Percentiles rank a stretch among this genome's conserved stretches.
Evolutionary conservation across 2,888 invertebrate genomes (phyloP).

Genomic region (Agrochola lychnidis): DNA sequence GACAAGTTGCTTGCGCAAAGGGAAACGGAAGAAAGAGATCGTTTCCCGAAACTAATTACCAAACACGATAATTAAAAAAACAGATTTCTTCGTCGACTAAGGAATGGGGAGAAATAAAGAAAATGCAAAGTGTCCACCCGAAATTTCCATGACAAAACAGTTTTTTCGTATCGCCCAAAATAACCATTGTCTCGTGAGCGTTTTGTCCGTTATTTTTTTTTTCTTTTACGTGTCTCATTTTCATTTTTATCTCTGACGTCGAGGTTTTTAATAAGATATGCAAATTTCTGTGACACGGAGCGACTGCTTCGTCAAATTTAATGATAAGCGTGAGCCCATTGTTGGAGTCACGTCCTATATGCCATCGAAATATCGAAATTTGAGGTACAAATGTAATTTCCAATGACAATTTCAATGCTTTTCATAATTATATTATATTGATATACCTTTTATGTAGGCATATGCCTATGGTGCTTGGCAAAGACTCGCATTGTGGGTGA

Average conservation of each 20-base stretch:
- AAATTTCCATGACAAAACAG: conserved; percentile 89
- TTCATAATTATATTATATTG: conserved; percentile 5
- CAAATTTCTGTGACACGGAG: conserved; percentile 82
- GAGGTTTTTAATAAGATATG: conserved; percentile 90
- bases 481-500: neutral
- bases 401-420: conserved; percentile 33
- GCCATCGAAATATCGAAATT: conserved; percentile 60
- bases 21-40: conserved; percentile 86
- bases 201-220: conserved; percentile 84
- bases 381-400: conserved; percentile 41
- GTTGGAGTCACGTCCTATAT: conserved; percentile 65
- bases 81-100: conserved; percentile 84
- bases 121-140: conserved; percentile 89
- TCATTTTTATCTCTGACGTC: conserved; percentile 88
- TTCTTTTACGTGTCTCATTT: conserved; percentile 88
- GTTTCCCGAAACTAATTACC: conserved; percentile 90
- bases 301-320: conserved; percentile 77
- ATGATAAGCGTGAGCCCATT: conserved; percentile 72
- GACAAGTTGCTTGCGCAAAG: conserved; percentile 85
- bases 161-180: conserved; percentile 88
- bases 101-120: conserved; percentile 87
- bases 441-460: neutral
- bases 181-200: conserved; percentile 87
- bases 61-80: conserved; percentile 91
- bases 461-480: neutral